These are phyloP conservation scores for Penaeus vannamei DNA, from an alignment of 1,140 invertebrate species.

Conservation along the genomic window DNA sequence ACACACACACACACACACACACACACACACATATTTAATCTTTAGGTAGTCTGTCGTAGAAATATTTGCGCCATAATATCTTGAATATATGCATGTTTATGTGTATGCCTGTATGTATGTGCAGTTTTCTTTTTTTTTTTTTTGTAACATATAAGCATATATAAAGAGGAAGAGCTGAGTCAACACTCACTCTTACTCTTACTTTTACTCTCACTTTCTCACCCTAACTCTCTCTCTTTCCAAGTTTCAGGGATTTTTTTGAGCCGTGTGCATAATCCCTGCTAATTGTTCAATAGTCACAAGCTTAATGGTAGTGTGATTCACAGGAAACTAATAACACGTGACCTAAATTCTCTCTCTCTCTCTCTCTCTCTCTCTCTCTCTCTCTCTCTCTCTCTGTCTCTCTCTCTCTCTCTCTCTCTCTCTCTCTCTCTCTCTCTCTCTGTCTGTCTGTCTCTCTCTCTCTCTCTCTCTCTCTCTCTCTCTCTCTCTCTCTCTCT, in stretches of 20 bases:
- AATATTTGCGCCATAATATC: too few relatives aligned
- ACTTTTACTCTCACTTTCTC: slow-evolving; percentile 14
- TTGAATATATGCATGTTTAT: slow-evolving; percentile 1
- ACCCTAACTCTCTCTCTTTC: not conserved
- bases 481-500: not conserved
- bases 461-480: slow-evolving; percentile 8
- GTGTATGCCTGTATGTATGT: slow-evolving; percentile 7
- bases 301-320: too few relatives aligned
- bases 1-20: too few relatives aligned
- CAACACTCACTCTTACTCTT: slow-evolving; percentile 13
- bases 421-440: not conserved
- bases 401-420: slow-evolving; percentile 3
- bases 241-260: too few relatives aligned
- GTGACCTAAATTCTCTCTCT: not conserved
- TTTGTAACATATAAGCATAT: not conserved
- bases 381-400: not conserved
- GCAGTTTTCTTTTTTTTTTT: not conserved
- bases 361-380: not conserved
- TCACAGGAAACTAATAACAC: not conserved
- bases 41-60: too few relatives aligned
- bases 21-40: too few relatives aligned
- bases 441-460: not conserved
- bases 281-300: too few relatives aligned
- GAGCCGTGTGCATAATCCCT: too few relatives aligned
- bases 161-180: not conserved